Conservation (phyloP, 2,113 vertebrate genomes). For the Oophaga pumilio region DNA sequence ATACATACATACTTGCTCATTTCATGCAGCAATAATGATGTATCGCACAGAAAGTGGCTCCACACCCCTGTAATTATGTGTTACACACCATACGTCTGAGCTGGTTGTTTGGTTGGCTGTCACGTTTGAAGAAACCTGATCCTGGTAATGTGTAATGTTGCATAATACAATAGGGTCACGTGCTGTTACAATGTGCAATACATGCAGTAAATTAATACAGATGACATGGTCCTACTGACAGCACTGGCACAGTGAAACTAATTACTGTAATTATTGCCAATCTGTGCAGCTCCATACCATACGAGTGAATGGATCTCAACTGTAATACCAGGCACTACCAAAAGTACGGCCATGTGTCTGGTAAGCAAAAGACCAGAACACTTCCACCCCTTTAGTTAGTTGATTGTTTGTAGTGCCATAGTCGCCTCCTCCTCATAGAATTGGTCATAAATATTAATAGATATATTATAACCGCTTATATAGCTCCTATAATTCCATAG, state of each 20-base stretch:
- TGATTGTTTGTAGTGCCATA: too few relatives aligned
- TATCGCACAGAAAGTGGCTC: background rate
- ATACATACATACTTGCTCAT: background rate
- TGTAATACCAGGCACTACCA: too few relatives aligned
- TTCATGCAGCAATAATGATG: background rate
- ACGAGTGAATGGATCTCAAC: too few relatives aligned
- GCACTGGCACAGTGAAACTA: background rate
- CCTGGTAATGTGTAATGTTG: background rate
- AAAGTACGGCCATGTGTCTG: too few relatives aligned
- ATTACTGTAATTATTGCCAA: too few relatives aligned
- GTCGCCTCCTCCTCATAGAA: too few relatives aligned
- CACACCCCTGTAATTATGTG: constrained; percentile 7
- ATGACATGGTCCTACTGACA: background rate
- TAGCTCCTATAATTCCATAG: too few relatives aligned
- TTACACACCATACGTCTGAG: background rate
- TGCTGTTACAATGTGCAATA: background rate
- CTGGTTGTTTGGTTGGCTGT: background rate
- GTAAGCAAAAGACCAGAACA: too few relatives aligned
- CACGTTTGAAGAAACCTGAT: background rate
- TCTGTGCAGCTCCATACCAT: too few relatives aligned
- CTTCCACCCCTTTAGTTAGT: too few relatives aligned
- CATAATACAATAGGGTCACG: background rate
- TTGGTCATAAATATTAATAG: too few relatives aligned
- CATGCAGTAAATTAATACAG: background rate
- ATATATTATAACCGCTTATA: too few relatives aligned